phyloP scores from a whole-genome alignment of 2,888 invertebrate genomes.

The Pherbina coryleti region DNA sequence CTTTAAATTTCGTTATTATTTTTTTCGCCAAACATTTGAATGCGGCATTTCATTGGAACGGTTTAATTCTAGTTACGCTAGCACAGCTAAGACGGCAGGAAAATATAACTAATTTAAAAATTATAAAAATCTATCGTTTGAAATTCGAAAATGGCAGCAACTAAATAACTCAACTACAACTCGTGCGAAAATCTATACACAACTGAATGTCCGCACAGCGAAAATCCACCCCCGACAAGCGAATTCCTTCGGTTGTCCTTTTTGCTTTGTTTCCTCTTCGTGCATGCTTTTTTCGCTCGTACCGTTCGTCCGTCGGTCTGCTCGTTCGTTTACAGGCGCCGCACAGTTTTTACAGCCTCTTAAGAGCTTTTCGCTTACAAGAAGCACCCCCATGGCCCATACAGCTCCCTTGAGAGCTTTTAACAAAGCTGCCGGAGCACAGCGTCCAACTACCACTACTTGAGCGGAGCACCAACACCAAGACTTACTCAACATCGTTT shows the following conservation, averaged over 20 bases:
- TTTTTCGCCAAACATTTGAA: not conserved
- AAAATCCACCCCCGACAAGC: conserved; percentile 28
- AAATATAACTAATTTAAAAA: not conserved
- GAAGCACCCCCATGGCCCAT: not conserved
- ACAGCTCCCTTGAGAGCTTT: not conserved
- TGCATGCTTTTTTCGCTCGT: not conserved
- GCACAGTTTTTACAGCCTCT: conserved; percentile 21
- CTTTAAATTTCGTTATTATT: not conserved
- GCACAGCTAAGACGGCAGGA: not conserved
- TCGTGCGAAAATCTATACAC: conserved; percentile 41
- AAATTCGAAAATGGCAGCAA: conserved; percentile 17
- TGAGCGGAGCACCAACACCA: not conserved
- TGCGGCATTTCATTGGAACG: not conserved
- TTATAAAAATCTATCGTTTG: conserved; percentile 11
- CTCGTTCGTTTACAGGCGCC: not conserved
- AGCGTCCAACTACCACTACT: not conserved
- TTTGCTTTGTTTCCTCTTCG: conserved; percentile 22
- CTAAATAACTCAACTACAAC: conserved; percentile 35
- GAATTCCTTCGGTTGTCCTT: conserved; percentile 22
- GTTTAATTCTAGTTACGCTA: not conserved
- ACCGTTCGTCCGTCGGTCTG: not conserved
- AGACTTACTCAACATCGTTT: not conserved
- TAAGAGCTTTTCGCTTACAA: conserved; percentile 25
- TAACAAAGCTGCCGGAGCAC: not conserved
- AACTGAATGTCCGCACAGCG: conserved; percentile 28